Base-by-base conservation (phyloP, 2,797 vertebrate species). In the Pseudomugil tenellus region DNA sequence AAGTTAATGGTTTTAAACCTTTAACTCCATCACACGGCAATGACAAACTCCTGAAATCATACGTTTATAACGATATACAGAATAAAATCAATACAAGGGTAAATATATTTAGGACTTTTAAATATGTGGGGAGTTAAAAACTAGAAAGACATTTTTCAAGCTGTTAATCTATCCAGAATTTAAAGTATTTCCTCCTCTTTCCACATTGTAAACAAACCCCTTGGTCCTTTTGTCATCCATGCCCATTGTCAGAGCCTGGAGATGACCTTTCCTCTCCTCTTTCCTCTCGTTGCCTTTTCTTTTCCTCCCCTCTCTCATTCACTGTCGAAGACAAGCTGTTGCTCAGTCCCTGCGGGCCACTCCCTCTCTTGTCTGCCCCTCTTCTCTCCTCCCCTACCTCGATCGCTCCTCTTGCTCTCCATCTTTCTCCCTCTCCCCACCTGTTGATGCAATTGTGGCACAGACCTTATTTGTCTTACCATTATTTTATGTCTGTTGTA, bases 261-360 rank as follows among this genome's bases (percentile, higher is more conserved):
- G 88, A 79, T 93, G 90, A 93, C 91, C 92, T 92, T 80, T 87
- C 70, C 83, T 90, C 84, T 84, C 80, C 72, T 51, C 74, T 72
- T 77, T 53, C 77, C 70, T 70, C 59, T 76, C 63, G 3, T 19
- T 23, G 55, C 70, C 77, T 80, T 85, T 83, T 76, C 67, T 76
- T 75, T 55, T 59, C 59, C 62, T 70, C 80, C 72, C 87, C 77
- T 86, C 91, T 89, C 88, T 82, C 72, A 88, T 92, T 93, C 90
- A 89, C 79, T 65, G 83, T 76, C 90, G 91, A 69, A 66, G 81
- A 83, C 94, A 95, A 95, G 93, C 94, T 95, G 94, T 93, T 87
- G 80, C 90, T 52, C 32, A 21, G 83, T 90, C 93, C 91, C 91
- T 73, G 77, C 39, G 89, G 87, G 79, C 87, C 76, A 85, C 93